These are phyloP conservation scores for Leptura quadrifasciata DNA, from an alignment of 2,888 invertebrate genomes.

Conservation along the genomic window DNA sequence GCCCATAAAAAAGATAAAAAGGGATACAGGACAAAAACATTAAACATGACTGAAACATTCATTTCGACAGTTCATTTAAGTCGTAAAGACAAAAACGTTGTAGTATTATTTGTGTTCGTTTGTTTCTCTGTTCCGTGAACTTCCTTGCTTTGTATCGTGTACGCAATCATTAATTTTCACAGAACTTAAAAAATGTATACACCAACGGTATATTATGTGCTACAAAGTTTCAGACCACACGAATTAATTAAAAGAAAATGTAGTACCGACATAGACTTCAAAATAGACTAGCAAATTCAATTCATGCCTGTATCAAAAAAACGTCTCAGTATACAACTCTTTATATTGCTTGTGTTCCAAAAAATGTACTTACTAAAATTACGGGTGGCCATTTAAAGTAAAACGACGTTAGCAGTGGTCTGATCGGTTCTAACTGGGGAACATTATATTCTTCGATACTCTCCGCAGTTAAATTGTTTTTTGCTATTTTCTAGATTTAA, in stretches of 20 bases:
- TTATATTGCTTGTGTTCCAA: too few species aligned
- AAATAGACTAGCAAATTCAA: too few species aligned
- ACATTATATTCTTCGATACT: too few species aligned
- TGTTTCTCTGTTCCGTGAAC: constrained; percentile 17
- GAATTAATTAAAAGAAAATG: not conserved
- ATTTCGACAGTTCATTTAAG: constrained; percentile 10
- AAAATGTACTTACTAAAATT: too few species aligned
- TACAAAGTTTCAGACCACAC: not conserved
- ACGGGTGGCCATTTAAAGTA: too few species aligned
- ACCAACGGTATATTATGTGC: not conserved
- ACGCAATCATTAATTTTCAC: constrained; percentile 18
- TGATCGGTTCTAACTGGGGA: too few species aligned
- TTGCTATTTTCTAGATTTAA: too few species aligned
- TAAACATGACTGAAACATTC: not conserved
- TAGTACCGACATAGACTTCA: too few species aligned
- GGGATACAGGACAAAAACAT: not conserved
- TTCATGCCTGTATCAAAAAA: too few species aligned
- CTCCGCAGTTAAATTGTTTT: too few species aligned
- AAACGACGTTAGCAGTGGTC: too few species aligned
- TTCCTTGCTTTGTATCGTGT: constrained; percentile 5
- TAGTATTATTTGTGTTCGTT: constrained; percentile 25
- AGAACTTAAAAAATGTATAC: constrained; percentile 10
- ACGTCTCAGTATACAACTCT: too few species aligned
- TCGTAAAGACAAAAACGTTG: constrained; percentile 23
- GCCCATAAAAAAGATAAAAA: not conserved